Base-by-base conservation (phyloP, 2,888 invertebrate species). In the Lathronympha strigana region DNA sequence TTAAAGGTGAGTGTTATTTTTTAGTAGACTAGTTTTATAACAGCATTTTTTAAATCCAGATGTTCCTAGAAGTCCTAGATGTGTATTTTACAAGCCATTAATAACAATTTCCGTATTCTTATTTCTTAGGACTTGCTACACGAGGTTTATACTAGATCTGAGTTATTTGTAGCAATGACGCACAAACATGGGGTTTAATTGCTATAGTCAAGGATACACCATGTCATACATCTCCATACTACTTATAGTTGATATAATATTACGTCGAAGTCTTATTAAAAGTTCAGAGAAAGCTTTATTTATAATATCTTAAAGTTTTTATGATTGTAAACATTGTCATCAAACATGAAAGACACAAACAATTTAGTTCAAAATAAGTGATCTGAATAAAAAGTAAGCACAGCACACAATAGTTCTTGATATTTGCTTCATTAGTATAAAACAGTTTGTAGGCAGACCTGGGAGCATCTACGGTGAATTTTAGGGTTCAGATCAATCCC, bases 161-260 rank as follows among this genome's bases (percentile, higher is more conserved):
- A 33, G 28, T 45, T 57, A 61, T 62, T 62, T 33, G 45, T 45
- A 53, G 43, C 61, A 33, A 62, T 54, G 51, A 62, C 53, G 43
- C 61, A 62, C 45, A 15, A 31, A 9, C 40, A 40, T n/a, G 23
- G 23, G 36, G 36, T 38, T 38, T 54, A 51, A 55, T 40, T 36
- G n/a, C 36, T 38, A 36, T 23, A 33, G n/a, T 33, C 51, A 51
- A 51, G 51, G 51, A 19, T 51, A 51, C 33, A 51, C 33, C 13
- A 19, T 33, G n/a, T 23, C 13, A 15, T 50, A 23, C 31, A 25
- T 15, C n/a, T 49, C n/a, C n/a, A n/a, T n/a, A n/a, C n/a, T n/a
- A n/a, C n/a, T n/a, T 31, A 11, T 17, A 50, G 4, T 31, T 9
- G 5, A 17, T 6, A 47, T 47, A 58, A 21, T n/a, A 40, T n/a